Conservation (phyloP, 1,140 invertebrate genomes). For the Drosophila ficusphila region DNA sequence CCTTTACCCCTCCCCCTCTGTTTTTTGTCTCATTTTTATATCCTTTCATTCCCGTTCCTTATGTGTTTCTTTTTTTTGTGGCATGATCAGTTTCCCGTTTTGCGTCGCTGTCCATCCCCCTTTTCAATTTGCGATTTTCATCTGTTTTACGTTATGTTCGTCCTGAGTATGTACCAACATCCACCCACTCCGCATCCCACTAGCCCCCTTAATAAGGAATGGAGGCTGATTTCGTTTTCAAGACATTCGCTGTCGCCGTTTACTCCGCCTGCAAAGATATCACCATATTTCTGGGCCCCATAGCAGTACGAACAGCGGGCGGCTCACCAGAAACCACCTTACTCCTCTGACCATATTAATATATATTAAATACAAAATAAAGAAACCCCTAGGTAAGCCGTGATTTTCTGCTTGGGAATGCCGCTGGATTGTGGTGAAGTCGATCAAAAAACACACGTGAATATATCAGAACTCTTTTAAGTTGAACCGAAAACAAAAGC, state of each 20-base stretch:
- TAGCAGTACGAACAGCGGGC: constrained; percentile 12
- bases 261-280: constrained; percentile 36
- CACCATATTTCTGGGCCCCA: constrained; percentile 57
- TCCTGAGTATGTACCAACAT: constrained; percentile 26
- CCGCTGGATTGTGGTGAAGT: constrained; percentile 37
- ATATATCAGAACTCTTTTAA: constrained; percentile 31
- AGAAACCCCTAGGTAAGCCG: constrained; percentile 8
- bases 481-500: constrained; percentile 28
- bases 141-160: constrained; percentile 28
- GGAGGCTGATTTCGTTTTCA: constrained; percentile 15
- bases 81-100: constrained; percentile 16
- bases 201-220: background rate
- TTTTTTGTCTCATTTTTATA: constrained; percentile 19
- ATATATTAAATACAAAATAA: background rate
- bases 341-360: constrained; percentile 1
- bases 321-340: constrained; percentile 21
- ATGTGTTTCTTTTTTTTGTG: constrained; percentile 1
- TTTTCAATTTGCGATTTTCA: constrained; percentile 28
- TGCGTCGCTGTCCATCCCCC: constrained; percentile 8
- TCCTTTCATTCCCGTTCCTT: constrained; percentile 7
- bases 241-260: constrained; percentile 18
- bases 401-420: constrained; percentile 75
- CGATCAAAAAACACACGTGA: constrained; percentile 19
- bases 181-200: constrained; percentile 11
- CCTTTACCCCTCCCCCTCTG: background rate